A percentile compares a stretch with the other conserved stretches of the same genome.
These are phyloP conservation scores for Tiphia femorata DNA, from an alignment of 2,888 invertebrate species.

Conservation along the genomic window DNA sequence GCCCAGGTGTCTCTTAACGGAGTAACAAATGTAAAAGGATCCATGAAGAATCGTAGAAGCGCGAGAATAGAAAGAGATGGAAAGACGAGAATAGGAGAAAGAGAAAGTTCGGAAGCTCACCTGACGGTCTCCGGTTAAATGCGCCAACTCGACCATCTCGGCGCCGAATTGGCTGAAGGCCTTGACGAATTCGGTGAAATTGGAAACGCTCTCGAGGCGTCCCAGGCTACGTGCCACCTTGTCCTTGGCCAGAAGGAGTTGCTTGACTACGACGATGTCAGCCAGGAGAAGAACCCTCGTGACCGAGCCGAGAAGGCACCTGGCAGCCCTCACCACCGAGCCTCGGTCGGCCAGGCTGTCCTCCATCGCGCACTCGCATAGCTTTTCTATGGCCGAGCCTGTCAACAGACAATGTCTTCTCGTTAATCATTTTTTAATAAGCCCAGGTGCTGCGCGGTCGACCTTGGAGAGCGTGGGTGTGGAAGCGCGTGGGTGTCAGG, in stretches of 20 bases:
- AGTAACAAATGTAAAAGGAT: too few relatives aligned
- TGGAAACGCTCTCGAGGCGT: conserved; percentile 87
- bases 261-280: conserved; percentile 97
- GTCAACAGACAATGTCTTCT: conserved; percentile 22
- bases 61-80: too few relatives aligned
- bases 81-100: too few relatives aligned
- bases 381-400: conserved; percentile 93
- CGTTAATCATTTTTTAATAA: too few relatives aligned
- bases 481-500: too few relatives aligned
- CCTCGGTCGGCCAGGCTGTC: conserved; percentile 75
- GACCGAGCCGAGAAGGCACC: conserved; percentile 93
- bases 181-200: conserved; percentile 97
- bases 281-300: conserved; percentile 96
- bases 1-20: too few relatives aligned
- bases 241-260: conserved; percentile 94
- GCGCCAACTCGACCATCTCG: conserved; percentile 98
- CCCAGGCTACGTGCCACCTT: conserved; percentile 90
- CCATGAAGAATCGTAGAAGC: too few relatives aligned
- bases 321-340: conserved; percentile 90
- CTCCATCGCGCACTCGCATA: conserved; percentile 84
- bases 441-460: too few relatives aligned
- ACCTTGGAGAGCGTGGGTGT: too few relatives aligned
- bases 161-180: conserved; percentile 98
- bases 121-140: conserved; percentile 86
- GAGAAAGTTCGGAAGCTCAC: conserved; percentile 45